phyloP scores from a whole-genome alignment of 2,888 invertebrate species.

The Digitonthophagus gazella region DNA sequence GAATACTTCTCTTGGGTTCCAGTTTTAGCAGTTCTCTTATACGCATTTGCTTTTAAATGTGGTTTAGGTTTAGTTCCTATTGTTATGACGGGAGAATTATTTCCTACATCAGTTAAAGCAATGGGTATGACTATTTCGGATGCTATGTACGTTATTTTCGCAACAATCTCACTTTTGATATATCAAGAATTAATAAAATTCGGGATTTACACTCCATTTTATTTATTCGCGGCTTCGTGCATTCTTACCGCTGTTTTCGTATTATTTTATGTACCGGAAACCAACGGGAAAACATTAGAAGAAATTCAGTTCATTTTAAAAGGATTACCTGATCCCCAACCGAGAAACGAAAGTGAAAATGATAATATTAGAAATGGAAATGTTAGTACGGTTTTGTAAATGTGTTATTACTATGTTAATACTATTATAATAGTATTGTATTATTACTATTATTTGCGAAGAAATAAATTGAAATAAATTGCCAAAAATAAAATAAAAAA shows the following conservation, averaged over 20 bases:
- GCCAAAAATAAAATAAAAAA: too few species aligned
- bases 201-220: conserved; percentile 46
- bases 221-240: conserved; percentile 43
- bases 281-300: conserved; percentile 47
- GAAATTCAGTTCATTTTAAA: conserved; percentile 49
- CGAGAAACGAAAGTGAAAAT: not conserved
- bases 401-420: too few species aligned
- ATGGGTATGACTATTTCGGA: conserved; percentile 48
- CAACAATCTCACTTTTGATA: conserved; percentile 42
- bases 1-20: conserved; percentile 45
- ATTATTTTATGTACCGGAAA: conserved; percentile 45
- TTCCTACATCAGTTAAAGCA: conserved; percentile 49
- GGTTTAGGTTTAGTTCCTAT: conserved; percentile 49
- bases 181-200: conserved; percentile 39
- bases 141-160: conserved; percentile 44
- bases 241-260: conserved; percentile 44
- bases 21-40: conserved; percentile 43
- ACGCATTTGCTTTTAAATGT: conserved; percentile 45
- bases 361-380: not conserved
- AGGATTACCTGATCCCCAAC: conserved; percentile 29
- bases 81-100: conserved; percentile 48
- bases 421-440: too few species aligned
- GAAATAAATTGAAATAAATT: too few species aligned
- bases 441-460: too few species aligned
- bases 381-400: not conserved